A percentile compares a stretch with the other conserved stretches of the same genome.
Evolutionary conservation across 2,797 vertebrate species (phyloP).

Genomic region (Enteromius afrohamiltoni): DNA sequence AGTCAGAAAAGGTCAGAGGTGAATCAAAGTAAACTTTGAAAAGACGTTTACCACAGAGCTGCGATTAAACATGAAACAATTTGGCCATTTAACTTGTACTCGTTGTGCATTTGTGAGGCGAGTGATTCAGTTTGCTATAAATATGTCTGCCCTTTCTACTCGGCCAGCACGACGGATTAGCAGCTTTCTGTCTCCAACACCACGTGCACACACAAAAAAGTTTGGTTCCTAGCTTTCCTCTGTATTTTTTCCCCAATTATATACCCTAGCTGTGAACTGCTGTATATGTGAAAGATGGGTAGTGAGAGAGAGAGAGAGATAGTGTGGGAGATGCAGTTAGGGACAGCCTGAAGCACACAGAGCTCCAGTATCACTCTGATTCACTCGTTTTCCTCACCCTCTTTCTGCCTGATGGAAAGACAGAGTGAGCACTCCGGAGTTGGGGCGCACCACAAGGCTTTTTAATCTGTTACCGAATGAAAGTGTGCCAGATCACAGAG

Average conservation of each 20-base stretch:
- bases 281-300: slow-evolving; percentile 41
- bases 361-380: slow-evolving; percentile 53
- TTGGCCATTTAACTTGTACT: slow-evolving; percentile 23
- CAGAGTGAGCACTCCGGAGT: slow-evolving; percentile 36
- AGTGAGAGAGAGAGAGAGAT: slow-evolving; percentile 3
- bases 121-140: slow-evolving; percentile 90
- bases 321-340: slow-evolving; percentile 47
- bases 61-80: no score
- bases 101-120: slow-evolving; percentile 78
- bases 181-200: slow-evolving; percentile 81
- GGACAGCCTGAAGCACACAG: slow-evolving; percentile 43
- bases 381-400: slow-evolving; percentile 37
- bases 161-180: slow-evolving; percentile 84
- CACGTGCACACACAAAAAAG: slow-evolving; percentile 63
- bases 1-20: no score
- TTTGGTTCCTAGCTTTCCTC: slow-evolving; percentile 78
- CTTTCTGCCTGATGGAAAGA: slow-evolving; percentile 42
- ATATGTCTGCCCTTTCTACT: slow-evolving; percentile 92
- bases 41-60: no score
- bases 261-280: slow-evolving; percentile 50
- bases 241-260: slow-evolving; percentile 38
- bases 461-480: slow-evolving; percentile 63
- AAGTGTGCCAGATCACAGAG: slow-evolving; percentile 60
- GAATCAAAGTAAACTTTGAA: no score
- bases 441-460: slow-evolving; percentile 52